Conservation (phyloP, 2,797 vertebrate species). For the Microctenopoma steveboyesi region DNA sequence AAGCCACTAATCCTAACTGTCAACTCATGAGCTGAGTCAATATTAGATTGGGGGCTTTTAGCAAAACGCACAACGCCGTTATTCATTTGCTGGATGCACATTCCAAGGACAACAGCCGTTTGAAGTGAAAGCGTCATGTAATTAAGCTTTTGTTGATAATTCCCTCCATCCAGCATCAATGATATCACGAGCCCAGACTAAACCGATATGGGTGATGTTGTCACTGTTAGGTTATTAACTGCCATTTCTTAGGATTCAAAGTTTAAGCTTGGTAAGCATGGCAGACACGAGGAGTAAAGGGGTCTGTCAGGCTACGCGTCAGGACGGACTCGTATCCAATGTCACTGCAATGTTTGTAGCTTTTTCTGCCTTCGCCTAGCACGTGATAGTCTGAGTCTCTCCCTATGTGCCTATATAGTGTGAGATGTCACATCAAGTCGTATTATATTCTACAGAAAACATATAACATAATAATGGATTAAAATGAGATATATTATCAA, state of each 20-base stretch:
- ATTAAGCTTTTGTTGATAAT: conserved; percentile 50
- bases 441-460: not conserved
- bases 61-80: conserved; percentile 16
- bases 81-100: conserved; percentile 20
- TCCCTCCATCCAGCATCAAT: conserved; percentile 26
- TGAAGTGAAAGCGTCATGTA: conserved; percentile 18
- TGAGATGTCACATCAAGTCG: not conserved
- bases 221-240: conserved; percentile 30
- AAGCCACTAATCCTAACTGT: conserved; percentile 31
- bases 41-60: conserved; percentile 31
- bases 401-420: conserved; percentile 9
- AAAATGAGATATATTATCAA: not conserved
- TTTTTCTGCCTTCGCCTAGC: conserved; percentile 18
- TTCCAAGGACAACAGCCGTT: conserved; percentile 33
- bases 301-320: not conserved
- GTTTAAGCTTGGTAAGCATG: not conserved
- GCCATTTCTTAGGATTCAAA: not conserved
- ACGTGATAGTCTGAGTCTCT: conserved; percentile 24
- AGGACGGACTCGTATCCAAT: not conserved
- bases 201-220: conserved; percentile 29
- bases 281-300: not conserved
- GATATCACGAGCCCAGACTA: conserved; percentile 36
- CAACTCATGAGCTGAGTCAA: conserved; percentile 38
- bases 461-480: not conserved
- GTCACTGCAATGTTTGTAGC: not conserved